Base-by-base conservation (phyloP, 1,140 invertebrate genomes). In the Liolophura sinensis region DNA sequence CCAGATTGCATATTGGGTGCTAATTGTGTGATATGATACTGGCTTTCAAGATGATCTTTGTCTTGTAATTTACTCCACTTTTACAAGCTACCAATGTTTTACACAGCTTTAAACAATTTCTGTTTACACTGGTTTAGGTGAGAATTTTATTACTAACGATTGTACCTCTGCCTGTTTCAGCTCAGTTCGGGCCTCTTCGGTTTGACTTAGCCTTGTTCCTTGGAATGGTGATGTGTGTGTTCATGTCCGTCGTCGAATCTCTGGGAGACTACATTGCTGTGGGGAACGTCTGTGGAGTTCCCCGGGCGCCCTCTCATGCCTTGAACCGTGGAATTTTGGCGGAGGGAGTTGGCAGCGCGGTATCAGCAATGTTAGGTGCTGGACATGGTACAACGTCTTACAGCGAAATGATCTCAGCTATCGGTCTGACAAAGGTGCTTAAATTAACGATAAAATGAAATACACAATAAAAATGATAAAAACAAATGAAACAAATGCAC, bases 331-430 rank as follows among this genome's bases (percentile, higher is more conserved):
- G 65, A 9, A 92, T 95, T 47, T 91, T 88, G 15, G 90, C 91
- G 0, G 92, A 94, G 83, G 92, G 92, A 0, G 71, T 94, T 16
- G 92, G 92, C 4, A 92, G 92, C 0, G 83, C 93, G 6, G 78
- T 94, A 15, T 91, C 92, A 0, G 92, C 92, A 0, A 82, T 93
- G 0, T 92, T 90, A 89, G 92, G 92, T 14, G 91, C 80, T 88
- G 72, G 91, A 16, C 93, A 92, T 73, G 92, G 92, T 6, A 92
- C 92, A 12, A 93, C 93, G 71, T 93, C 92, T 1, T 94, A 93
- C 73, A 77, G 75, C 60, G 92, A 94, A 84, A 95, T 94, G 79
- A 92, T 95, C 51, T 92, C 92, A 1, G 92, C 92, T 11, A 93
- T 95, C 68, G 92, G 92, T 60, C 80, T 86, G 9, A 88, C 85